phyloP scores from a whole-genome alignment of 2,113 vertebrate genomes.

The Orcinus orca region DNA sequence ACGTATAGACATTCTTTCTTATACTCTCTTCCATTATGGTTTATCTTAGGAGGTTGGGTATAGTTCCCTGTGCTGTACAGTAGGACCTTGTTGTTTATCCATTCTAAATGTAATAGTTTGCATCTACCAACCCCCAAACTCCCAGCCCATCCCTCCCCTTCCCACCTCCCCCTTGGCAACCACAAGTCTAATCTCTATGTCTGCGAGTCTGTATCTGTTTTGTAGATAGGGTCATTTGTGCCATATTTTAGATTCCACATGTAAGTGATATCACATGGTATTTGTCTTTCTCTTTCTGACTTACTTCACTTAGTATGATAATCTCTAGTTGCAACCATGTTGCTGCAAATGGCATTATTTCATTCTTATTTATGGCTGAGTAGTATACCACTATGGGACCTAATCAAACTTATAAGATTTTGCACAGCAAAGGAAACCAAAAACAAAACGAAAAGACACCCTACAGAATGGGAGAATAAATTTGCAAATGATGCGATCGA shows the following conservation, averaged over 20 bases:
- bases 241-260: background rate
- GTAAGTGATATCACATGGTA: background rate
- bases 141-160: background rate
- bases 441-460: background rate
- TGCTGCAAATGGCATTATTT: background rate
- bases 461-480: background rate
- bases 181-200: background rate
- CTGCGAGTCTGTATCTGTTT: background rate
- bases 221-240: background rate
- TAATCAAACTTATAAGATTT: background rate
- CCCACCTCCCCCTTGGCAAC: background rate
- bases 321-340: background rate
- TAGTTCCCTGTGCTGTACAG: background rate
- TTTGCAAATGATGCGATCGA: background rate
- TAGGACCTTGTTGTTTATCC: background rate
- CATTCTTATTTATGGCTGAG: background rate
- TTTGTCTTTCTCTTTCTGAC: background rate
- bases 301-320: background rate
- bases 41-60: background rate
- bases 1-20: background rate
- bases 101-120: background rate
- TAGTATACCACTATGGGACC: background rate
- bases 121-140: background rate
- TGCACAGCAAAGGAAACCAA: background rate
- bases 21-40: background rate